phyloP scores from a whole-genome alignment of 2,113 vertebrate genomes.

The Hystrix brachyura region DNA sequence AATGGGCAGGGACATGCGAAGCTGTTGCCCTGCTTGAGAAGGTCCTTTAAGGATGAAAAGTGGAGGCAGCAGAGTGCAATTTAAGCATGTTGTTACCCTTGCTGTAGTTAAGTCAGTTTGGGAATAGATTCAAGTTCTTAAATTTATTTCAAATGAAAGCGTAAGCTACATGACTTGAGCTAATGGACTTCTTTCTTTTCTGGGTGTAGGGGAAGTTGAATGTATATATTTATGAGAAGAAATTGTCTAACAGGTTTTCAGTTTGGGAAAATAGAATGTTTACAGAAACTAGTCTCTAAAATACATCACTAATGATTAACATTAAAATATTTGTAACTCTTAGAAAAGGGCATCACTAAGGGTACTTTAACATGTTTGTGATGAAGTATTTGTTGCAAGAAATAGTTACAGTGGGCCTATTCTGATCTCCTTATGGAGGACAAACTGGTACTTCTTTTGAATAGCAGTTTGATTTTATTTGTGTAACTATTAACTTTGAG shows the following conservation, averaged over 20 bases:
- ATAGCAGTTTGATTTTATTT: conserved; percentile 65
- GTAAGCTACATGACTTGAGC: conserved; percentile 58
- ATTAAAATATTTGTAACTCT: conserved; percentile 80
- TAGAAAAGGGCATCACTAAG: conserved; percentile 80
- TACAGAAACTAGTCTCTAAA: conserved; percentile 79
- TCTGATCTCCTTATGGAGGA: conserved; percentile 32
- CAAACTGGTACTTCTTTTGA: conserved; percentile 52
- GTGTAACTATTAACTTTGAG: conserved; percentile 47
- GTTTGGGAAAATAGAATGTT: conserved; percentile 76
- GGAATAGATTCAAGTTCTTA: conserved; percentile 15
- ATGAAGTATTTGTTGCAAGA: conserved; percentile 79
- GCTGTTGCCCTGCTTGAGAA: neutral
- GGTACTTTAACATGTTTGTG: conserved; percentile 80
- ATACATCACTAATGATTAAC: conserved; percentile 72
- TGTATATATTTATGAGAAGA: conserved; percentile 80
- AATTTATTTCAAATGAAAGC: conserved; percentile 67
- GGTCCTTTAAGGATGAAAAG: neutral
- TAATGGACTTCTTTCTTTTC: conserved; percentile 79
- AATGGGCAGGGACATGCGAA: neutral
- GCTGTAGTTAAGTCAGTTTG: conserved; percentile 56
- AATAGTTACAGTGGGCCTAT: conserved; percentile 57
- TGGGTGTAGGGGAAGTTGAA: conserved; percentile 62
- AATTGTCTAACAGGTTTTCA: conserved; percentile 68
- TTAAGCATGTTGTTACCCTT: neutral
- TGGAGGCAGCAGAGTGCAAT: neutral